Conservation (phyloP, 2,113 vertebrate genomes). For the Rhipidura dahli region DNA sequence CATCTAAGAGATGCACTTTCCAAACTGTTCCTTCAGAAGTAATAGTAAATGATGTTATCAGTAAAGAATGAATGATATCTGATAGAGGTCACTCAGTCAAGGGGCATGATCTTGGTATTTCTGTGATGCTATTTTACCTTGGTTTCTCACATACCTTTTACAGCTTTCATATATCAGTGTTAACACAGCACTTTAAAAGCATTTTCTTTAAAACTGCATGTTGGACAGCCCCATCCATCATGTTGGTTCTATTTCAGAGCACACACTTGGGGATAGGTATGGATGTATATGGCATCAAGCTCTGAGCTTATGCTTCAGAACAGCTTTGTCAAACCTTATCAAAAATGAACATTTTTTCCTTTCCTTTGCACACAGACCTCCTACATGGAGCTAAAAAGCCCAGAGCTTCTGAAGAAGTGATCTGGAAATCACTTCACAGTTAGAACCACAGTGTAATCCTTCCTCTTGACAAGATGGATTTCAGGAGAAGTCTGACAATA, state of each 20-base stretch:
- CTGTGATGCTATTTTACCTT: background rate
- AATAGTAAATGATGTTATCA: background rate
- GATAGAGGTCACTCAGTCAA: background rate
- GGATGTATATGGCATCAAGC: background rate
- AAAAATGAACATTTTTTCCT: background rate
- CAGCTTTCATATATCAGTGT: background rate
- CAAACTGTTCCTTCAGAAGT: background rate
- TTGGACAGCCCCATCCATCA: background rate
- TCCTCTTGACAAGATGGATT: background rate
- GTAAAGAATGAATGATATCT: background rate
- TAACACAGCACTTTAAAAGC: background rate
- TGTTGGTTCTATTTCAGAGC: background rate
- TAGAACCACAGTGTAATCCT: background rate
- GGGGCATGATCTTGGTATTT: background rate
- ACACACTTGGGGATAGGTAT: background rate
- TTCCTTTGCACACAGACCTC: background rate
- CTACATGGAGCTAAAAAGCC: background rate
- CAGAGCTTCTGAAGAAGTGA: background rate
- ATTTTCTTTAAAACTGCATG: fast-evolving
- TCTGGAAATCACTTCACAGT: background rate
- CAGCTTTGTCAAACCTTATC: background rate
- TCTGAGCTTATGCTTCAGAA: background rate
- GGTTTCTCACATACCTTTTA: background rate
- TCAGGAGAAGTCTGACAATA: background rate
- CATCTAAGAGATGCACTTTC: background rate